A percentile compares a stretch with the other conserved stretches of the same genome.
Conservation (phyloP, 2,797 vertebrate species). For the Muscicapa striata region DNA sequence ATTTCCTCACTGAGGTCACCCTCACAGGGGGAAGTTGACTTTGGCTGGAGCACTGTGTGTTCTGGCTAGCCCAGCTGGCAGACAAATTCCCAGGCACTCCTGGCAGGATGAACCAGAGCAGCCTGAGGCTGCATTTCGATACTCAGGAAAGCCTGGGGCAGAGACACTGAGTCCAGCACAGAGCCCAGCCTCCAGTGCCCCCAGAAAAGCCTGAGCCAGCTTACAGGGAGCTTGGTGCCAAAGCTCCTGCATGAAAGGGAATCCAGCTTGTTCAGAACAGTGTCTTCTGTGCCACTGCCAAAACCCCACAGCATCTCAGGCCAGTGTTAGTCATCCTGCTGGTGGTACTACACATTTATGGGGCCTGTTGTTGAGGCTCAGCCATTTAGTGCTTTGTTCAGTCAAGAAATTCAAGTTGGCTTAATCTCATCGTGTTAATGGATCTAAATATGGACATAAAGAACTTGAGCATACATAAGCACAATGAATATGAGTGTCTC, state of each 20-base stretch:
- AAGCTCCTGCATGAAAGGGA: neutral
- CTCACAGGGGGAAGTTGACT: conserved; percentile 16
- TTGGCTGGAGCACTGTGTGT: conserved; percentile 42
- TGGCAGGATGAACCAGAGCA: neutral
- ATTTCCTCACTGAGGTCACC: neutral
- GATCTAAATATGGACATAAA: conserved; percentile 60
- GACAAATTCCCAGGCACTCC: neutral
- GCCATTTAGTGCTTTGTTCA: conserved; percentile 37
- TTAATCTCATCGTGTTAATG: conserved; percentile 30
- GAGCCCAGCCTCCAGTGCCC: neutral
- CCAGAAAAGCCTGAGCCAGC: neutral
- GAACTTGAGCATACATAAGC: conserved; percentile 19
- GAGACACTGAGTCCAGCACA: neutral
- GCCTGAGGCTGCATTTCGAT: neutral
- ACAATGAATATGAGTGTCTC: conserved; percentile 46
- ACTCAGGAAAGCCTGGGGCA: conserved; percentile 1
- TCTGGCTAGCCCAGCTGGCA: conserved; percentile 47
- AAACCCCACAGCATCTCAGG: neutral
- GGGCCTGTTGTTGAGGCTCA: conserved; percentile 3
- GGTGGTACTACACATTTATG: conserved; percentile 24
- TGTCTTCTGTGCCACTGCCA: conserved; percentile 25
- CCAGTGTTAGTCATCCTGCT: neutral
- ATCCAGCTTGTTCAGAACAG: conserved; percentile 23
- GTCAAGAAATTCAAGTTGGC: conserved; percentile 44
- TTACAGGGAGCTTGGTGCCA: neutral